These are phyloP conservation scores for Mycetomoellerius zeteki DNA, from an alignment of 1,140 invertebrate species.

Conservation along the genomic window DNA sequence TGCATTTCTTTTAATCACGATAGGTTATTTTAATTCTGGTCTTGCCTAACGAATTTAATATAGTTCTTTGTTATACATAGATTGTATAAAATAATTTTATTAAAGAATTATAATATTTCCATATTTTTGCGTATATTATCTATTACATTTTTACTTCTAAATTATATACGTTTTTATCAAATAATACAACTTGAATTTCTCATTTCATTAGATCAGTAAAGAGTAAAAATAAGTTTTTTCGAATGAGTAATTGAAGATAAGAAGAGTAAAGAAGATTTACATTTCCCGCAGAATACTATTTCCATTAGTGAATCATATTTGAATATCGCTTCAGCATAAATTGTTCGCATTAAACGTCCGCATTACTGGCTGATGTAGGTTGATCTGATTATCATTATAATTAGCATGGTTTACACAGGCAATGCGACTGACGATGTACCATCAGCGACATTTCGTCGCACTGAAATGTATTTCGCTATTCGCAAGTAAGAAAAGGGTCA, in stretches of 20 bases:
- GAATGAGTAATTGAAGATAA: conserved; percentile 35
- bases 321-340: conserved; percentile 41
- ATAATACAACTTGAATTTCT: conserved; percentile 10
- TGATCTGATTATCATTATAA: conserved; percentile 39
- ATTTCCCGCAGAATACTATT: conserved; percentile 34
- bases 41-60: background rate
- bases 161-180: background rate
- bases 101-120: background rate
- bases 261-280: conserved; percentile 25
- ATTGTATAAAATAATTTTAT: conserved; percentile 13
- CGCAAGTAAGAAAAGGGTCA: conserved; percentile 44
- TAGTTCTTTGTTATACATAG: background rate
- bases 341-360: conserved; percentile 14
- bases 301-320: conserved; percentile 30
- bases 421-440: background rate
- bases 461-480: background rate
- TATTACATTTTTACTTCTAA: background rate
- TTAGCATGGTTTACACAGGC: conserved; percentile 17
- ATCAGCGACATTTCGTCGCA: conserved; percentile 21
- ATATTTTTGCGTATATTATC: background rate
- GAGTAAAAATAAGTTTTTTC: conserved; percentile 14
- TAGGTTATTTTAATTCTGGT: background rate
- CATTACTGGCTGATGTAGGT: background rate
- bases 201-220: conserved; percentile 10
- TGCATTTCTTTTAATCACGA: background rate